Evolutionary conservation across 2,113 vertebrate genomes (phyloP), one percentile per base, ranked within the genome.

Genomic region (Ceyx melanurus): DNA sequence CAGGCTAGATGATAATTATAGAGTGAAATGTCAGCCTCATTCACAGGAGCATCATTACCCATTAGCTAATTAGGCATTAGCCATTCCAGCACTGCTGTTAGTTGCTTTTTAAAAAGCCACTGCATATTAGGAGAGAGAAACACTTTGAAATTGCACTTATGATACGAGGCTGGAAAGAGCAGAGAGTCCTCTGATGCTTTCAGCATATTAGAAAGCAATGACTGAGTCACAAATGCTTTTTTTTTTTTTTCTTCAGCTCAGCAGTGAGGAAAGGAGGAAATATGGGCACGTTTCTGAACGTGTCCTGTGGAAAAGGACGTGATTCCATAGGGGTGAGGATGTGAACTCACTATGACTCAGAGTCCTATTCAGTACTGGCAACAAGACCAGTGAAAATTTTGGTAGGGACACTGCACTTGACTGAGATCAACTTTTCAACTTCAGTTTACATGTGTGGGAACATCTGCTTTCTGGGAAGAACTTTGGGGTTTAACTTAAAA

Each of bases 51-150:
- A 94, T 95, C 91, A 83, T 93, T 94, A 92, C 65, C 91, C 91
- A 89, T 92, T 93, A 94, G 91, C 89, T 94, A 94, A 95, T 95
- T 84, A 90, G 83, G 80, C 92, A 93, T 93, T 94, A 94, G 93
- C 92, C 92, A 88, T 94, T 88, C 80, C 90, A 95, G 68, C 88
- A 65, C 68, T 60, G 86, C 76, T 92, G 80, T 88, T 86, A 90
- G 90, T 74, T 91, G 90, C 82, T 92, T 93, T 94, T 95, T 83
- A 71, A 95, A 95, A 94, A 95, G 82, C 90, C 86, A 60, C 88
- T 95, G 76, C 79, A 74, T 95, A 83, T 90, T 89, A 95, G 79
- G 50, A 67, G 79, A 86, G 82, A 73, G 88, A 86, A 94, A 91
- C 66, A 51, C 51, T 95, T 92, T 71, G 90, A 93, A 93, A 95